phyloP scores from a whole-genome alignment of 2,797 vertebrate species.

The Chloroceryle amazona region DNA sequence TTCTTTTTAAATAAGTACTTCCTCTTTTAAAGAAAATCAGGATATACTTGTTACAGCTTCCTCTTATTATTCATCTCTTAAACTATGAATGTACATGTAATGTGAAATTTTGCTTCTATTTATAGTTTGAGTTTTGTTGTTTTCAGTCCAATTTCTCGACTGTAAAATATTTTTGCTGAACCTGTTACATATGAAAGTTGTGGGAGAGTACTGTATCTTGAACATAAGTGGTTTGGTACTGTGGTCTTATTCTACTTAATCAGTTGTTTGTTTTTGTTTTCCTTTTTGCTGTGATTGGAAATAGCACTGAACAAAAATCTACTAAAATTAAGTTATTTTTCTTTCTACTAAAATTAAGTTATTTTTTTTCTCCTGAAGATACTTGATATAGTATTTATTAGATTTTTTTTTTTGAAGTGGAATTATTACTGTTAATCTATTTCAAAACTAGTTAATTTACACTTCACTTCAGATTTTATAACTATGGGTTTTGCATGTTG shows the following conservation, averaged over 20 bases:
- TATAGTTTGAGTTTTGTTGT: conserved; percentile 59
- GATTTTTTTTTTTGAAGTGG: conserved; percentile 69
- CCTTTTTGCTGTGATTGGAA: conserved; percentile 70
- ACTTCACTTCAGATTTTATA: conserved; percentile 66
- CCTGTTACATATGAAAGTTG: conserved; percentile 76
- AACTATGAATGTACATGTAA: conserved; percentile 77
- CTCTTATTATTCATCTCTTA: conserved; percentile 65
- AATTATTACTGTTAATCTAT: conserved; percentile 78
- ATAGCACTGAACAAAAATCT: conserved; percentile 76
- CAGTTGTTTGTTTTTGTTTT: background rate
- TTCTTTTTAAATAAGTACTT: conserved; percentile 7
- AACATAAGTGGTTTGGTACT: conserved; percentile 75
- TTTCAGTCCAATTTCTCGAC: conserved; percentile 65
- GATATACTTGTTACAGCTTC: conserved; percentile 61
- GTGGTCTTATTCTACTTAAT: conserved; percentile 78
- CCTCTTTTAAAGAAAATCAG: conserved; percentile 30
- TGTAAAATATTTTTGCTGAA: conserved; percentile 75
- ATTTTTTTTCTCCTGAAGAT: conserved; percentile 79
- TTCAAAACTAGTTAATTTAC: conserved; percentile 73
- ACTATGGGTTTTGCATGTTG: conserved; percentile 58
- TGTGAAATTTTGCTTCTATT: conserved; percentile 79
- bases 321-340: conserved; percentile 78
- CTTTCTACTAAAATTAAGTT: conserved; percentile 77
- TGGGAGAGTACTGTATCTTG: conserved; percentile 73
- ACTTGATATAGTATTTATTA: conserved; percentile 83